Conservation (phyloP, 2,888 invertebrate genomes). For the Apotomis capreana region DNA sequence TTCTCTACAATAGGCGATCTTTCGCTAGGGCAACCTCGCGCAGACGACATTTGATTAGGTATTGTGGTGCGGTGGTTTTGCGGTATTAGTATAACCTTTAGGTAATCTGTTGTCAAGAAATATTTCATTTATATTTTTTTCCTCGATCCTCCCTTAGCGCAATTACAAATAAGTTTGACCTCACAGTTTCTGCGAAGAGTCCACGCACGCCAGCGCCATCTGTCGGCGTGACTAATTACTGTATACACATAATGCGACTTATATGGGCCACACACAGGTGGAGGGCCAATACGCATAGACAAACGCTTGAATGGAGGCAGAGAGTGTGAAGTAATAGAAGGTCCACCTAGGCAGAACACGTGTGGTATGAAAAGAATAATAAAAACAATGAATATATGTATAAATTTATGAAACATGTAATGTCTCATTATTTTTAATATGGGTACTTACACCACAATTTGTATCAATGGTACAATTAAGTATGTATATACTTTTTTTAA, state of each 20-base stretch:
- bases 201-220: constrained; percentile 60
- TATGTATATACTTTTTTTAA: no score
- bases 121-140: constrained; percentile 6
- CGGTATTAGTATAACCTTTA: neutral
- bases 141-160: neutral
- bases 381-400: no score
- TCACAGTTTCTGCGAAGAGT: constrained; percentile 42
- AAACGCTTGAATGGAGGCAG: constrained; percentile 3
- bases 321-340: no score
- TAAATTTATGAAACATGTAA: no score
- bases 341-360: no score
- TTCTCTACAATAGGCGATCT: no score
- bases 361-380: no score
- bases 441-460: no score
- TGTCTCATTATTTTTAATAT: no score
- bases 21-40: no score
- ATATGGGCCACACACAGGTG: constrained; percentile 31
- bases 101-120: neutral
- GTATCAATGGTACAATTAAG: no score
- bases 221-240: constrained; percentile 50
- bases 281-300: neutral
- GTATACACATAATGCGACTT: constrained; percentile 40
- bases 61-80: neutral
- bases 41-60: no score
- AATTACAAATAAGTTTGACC: constrained; percentile 10